A percentile compares a stretch with the other conserved stretches of the same genome.
Evolutionary conservation across 92 coral and sea anemone genomes (phyloP).

Genomic region (Virgularia gustaviana): DNA sequence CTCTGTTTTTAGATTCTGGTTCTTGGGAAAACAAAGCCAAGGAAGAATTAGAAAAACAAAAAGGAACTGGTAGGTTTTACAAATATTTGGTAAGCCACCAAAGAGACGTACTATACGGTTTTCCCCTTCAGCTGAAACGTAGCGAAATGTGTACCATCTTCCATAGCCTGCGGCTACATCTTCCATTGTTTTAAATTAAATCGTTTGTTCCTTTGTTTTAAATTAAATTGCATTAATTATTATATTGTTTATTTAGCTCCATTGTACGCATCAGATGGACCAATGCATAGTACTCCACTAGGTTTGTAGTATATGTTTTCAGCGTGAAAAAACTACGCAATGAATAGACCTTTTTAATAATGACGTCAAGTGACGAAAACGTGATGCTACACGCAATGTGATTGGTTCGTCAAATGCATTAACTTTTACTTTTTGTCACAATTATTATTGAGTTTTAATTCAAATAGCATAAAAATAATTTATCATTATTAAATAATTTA

Average conservation of each 20-base stretch:
- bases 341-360: too few species aligned
- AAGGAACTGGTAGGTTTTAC: slow-evolving; percentile 15
- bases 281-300: slow-evolving; percentile 98
- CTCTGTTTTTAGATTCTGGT: slow-evolving; percentile 13
- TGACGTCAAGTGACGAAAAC: too few species aligned
- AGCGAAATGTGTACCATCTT: too few species aligned
- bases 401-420: too few species aligned
- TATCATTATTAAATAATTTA: too few species aligned
- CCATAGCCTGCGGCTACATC: too few species aligned
- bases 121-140: neutral
- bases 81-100: neutral
- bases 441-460: too few species aligned
- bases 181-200: neutral
- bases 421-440: too few species aligned
- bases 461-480: too few species aligned
- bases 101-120: neutral
- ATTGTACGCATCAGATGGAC: slow-evolving; percentile 96
- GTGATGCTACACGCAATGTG: too few species aligned
- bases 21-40: slow-evolving; percentile 36
- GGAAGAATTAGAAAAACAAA: slow-evolving; percentile 4
- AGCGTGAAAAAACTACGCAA: neutral
- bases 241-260: slow-evolving; percentile 57
- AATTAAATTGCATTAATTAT: neutral
- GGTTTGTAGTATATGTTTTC: slow-evolving; percentile 54
- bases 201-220: too few species aligned